Conservation (phyloP, 1,140 invertebrate genomes). For the Drosophila willistoni region DNA sequence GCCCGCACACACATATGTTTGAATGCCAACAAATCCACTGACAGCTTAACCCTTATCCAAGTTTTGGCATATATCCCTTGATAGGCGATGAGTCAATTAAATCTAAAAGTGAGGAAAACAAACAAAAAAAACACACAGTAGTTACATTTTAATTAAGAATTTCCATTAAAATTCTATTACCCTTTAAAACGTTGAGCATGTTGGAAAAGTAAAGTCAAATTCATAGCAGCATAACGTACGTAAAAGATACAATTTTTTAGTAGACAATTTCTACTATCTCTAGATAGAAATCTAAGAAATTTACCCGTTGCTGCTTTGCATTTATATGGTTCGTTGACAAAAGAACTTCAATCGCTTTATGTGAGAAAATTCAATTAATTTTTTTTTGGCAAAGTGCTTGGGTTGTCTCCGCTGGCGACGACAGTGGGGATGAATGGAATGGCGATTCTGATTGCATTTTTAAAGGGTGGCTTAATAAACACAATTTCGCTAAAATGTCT, state of each 20-base stretch:
- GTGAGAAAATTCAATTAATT: constrained; percentile 1
- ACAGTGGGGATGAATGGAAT: constrained; percentile 2
- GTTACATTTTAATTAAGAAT: constrained; percentile 6
- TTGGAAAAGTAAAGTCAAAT: background rate
- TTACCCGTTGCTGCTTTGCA: background rate
- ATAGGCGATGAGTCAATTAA: constrained; percentile 50
- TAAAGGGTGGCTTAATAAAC: constrained; percentile 12
- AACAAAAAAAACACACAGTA: background rate
- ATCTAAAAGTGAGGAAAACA: constrained; percentile 10
- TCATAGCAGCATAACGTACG: background rate
- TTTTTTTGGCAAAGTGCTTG: constrained; percentile 3
- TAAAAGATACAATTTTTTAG: background rate
- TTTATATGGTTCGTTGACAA: background rate
- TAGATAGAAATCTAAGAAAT: background rate
- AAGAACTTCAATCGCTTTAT: constrained; percentile 6
- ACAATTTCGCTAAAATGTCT: constrained; percentile 33
- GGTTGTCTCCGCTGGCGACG: background rate
- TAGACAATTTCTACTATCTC: background rate
- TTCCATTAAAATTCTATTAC: constrained; percentile 3
- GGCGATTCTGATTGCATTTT: constrained; percentile 15
- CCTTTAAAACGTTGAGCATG: background rate
- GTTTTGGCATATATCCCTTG: constrained; percentile 20
- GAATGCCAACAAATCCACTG: constrained; percentile 33
- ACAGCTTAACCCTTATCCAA: constrained; percentile 44
- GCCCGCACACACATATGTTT: constrained; percentile 22